phyloP scores from a whole-genome alignment of 1,140 invertebrate species.

The Parapsyche elsis region DNA sequence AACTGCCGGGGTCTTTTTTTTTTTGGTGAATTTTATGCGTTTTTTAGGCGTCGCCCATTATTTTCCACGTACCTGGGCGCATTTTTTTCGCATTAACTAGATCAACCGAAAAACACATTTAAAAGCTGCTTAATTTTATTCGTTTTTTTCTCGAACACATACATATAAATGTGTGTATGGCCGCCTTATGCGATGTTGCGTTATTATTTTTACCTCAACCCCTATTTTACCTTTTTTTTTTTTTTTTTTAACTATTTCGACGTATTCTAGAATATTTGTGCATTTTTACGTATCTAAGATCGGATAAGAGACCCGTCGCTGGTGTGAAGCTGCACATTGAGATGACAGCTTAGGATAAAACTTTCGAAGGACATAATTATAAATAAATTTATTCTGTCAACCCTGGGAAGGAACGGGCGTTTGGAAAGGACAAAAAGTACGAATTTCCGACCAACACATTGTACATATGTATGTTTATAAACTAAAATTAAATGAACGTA shows the following conservation, averaged over 20 bases:
- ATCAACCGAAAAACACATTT: conserved; percentile 57
- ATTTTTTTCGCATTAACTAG: conserved; percentile 56
- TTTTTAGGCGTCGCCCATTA: conserved; percentile 55
- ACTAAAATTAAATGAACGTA: conserved; percentile 23
- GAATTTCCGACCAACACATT: background rate
- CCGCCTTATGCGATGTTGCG: conserved; percentile 28
- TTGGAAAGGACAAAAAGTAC: background rate
- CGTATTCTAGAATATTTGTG: conserved; percentile 39
- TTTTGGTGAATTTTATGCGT: conserved; percentile 53
- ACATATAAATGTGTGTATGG: background rate
- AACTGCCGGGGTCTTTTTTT: conserved; percentile 52
- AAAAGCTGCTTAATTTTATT: conserved; percentile 57
- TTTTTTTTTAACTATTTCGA: conserved; percentile 49
- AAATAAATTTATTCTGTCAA: conserved; percentile 52
- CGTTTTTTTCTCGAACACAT: conserved; percentile 43
- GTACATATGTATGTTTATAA: background rate
- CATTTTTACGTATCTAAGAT: conserved; percentile 43
- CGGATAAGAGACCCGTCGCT: conserved; percentile 47
- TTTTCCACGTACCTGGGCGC: conserved; percentile 51
- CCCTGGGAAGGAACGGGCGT: background rate
- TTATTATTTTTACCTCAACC: conserved; percentile 52
- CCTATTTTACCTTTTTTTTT: conserved; percentile 53
- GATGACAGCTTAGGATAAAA: conserved; percentile 51
- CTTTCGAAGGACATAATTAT: conserved; percentile 54
- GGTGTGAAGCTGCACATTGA: conserved; percentile 45